phyloP scores from a whole-genome alignment of 2,113 vertebrate species.

The Megaptera novaeangliae region DNA sequence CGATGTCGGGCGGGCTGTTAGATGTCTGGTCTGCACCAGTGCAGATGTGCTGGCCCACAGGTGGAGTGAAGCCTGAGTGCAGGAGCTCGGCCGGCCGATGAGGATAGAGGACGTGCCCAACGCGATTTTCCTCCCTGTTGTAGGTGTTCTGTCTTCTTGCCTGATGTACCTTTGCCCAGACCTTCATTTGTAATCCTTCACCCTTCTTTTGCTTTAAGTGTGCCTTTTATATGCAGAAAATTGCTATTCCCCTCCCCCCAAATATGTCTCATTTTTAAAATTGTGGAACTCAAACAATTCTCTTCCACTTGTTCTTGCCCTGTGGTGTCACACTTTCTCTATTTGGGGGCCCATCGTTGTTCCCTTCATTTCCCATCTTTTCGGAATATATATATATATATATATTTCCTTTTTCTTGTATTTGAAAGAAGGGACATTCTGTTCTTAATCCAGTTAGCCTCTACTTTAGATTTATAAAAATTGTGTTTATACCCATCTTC shows the following conservation, averaged over 20 bases:
- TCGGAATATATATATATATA: neutral
- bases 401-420: neutral
- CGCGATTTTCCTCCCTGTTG: neutral
- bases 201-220: neutral
- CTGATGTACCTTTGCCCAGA: neutral
- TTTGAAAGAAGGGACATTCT: neutral
- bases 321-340: neutral
- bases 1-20: fast-evolving
- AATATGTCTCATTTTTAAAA: neutral
- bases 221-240: neutral
- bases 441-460: neutral
- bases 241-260: neutral
- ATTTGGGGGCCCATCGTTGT: too few species aligned
- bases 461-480: too few species aligned
- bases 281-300: neutral
- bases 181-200: neutral
- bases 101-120: too few species aligned
- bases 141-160: neutral
- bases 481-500: too few species aligned
- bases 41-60: fast-evolving
- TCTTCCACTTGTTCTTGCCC: neutral
- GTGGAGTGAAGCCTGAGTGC: neutral
- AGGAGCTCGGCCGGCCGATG: fast-evolving
- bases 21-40: fast-evolving
- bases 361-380: neutral